Percentiles rank a stretch among this genome's conserved stretches.
These are phyloP conservation scores for Cathartes aura DNA, from an alignment of 2,113 vertebrate genomes.

Conservation along the genomic window DNA sequence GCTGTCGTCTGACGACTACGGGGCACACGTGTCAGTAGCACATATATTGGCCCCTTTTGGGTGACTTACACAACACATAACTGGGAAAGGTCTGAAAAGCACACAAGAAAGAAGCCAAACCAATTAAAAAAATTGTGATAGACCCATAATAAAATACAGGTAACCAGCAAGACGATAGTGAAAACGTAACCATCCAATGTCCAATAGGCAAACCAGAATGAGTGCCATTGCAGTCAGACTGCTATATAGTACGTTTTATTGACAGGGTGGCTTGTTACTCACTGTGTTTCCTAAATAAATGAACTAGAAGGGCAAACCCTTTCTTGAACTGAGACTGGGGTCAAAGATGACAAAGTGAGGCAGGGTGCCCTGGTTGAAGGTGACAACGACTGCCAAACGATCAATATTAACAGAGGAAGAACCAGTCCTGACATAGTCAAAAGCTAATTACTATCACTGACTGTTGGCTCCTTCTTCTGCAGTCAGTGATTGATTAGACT, in stretches of 20 bases:
- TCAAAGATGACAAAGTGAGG: background rate
- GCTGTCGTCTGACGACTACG: fast-evolving
- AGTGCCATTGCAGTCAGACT: background rate
- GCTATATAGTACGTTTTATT: background rate
- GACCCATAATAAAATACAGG: background rate
- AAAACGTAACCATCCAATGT: background rate
- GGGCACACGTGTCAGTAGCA: fast-evolving
- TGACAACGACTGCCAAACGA: background rate
- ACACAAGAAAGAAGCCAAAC: background rate
- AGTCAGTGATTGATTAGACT: background rate
- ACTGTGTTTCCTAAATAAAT: background rate
- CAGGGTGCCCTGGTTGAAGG: background rate
- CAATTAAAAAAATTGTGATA: background rate
- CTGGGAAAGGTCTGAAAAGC: background rate
- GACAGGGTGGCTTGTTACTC: background rate
- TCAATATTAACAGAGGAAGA: background rate
- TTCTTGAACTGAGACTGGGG: background rate
- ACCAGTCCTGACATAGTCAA: background rate
- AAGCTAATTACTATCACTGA: background rate
- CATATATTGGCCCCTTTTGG: background rate
- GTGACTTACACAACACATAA: background rate
- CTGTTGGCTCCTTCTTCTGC: background rate
- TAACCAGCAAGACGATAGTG: background rate
- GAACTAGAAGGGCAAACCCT: background rate
- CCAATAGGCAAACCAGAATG: background rate